Conservation (phyloP, 2,797 vertebrate species). For the Hapalemur alaotrensis region DNA sequence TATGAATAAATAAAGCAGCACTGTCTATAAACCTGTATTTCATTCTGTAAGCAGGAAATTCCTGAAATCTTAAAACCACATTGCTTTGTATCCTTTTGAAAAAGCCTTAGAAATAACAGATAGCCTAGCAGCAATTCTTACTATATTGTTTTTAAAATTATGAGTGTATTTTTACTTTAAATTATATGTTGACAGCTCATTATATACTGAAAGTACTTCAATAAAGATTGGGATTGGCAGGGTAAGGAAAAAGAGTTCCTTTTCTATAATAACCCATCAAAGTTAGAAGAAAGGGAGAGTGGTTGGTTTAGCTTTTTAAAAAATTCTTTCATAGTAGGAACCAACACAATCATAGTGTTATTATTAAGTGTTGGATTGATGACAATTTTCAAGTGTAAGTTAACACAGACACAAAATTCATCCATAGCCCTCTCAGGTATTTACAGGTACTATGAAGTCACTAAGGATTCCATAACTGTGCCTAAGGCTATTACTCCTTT, state of each 20-base stretch:
- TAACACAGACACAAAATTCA: neutral
- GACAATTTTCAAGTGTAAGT: slow-evolving; percentile 29
- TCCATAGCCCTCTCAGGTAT: neutral
- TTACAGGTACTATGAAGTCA: neutral
- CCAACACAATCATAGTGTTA: neutral
- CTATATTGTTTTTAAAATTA: neutral
- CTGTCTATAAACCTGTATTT: neutral
- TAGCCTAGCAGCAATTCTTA: neutral
- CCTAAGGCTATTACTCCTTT: slow-evolving; percentile 37
- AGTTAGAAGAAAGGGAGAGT: neutral
- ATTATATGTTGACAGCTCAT: neutral
- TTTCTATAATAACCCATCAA: neutral
- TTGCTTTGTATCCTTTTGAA: neutral
- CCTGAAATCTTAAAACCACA: neutral
- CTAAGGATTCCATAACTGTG: neutral
- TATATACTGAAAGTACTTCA: neutral
- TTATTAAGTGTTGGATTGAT: slow-evolving; percentile 32
- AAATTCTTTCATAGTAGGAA: neutral
- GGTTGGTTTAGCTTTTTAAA: neutral
- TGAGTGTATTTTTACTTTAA: neutral
- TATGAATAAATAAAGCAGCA: slow-evolving; percentile 47
- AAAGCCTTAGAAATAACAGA: neutral
- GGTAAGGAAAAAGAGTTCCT: neutral
- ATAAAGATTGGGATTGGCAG: neutral
- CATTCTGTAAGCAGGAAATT: neutral